phyloP scores from a whole-genome alignment of 1,140 invertebrate species.

The Nilaparvata lugens region DNA sequence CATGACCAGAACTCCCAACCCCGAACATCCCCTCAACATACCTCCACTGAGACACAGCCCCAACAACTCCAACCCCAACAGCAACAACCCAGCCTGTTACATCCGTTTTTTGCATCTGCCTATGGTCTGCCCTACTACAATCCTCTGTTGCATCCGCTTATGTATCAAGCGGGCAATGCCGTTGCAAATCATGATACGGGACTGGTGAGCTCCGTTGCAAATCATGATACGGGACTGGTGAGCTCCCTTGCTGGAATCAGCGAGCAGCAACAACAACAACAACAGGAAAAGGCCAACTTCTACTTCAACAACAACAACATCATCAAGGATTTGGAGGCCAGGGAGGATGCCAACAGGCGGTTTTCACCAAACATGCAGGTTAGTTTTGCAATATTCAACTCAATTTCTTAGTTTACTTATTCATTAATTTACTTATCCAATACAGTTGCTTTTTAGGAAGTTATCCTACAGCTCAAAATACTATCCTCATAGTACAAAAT shows the following conservation, averaged over 20 bases:
- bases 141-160: slow-evolving; percentile 11
- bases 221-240: neutral
- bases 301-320: slow-evolving; percentile 20
- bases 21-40: slow-evolving; percentile 5
- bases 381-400: no score
- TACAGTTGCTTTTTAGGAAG: no score
- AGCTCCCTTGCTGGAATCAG: no score
- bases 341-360: neutral
- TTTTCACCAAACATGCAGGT: no score
- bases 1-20: slow-evolving; percentile 6
- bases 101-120: slow-evolving; percentile 14
- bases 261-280: no score
- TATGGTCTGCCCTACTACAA: slow-evolving; percentile 20
- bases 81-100: slow-evolving; percentile 11
- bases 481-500: no score
- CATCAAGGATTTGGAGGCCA: slow-evolving; percentile 6
- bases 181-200: neutral
- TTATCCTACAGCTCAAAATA: no score
- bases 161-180: neutral
- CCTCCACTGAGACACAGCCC: slow-evolving; percentile 7
- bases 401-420: no score
- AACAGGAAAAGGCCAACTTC: neutral
- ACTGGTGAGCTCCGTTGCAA: no score
- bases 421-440: no score
- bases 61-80: neutral